phyloP scores from a whole-genome alignment of 2,797 vertebrate genomes.

The Peromyscus nudipes region DNA sequence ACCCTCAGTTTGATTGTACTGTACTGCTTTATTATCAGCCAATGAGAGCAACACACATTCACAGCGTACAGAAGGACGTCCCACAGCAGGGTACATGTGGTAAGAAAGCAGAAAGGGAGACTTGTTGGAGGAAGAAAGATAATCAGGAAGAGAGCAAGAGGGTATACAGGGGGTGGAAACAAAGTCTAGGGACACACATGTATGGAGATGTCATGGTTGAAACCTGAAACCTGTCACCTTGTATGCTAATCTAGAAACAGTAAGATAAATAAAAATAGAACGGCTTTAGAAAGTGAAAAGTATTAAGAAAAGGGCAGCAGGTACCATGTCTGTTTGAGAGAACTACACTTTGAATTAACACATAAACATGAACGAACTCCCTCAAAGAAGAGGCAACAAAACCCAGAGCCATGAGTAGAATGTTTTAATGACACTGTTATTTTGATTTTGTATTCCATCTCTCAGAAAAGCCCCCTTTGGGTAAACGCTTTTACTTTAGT shows the following conservation, averaged over 20 bases:
- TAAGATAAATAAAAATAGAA: not conserved
- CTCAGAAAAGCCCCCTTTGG: not conserved
- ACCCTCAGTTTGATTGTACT: no score
- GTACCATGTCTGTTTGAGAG: not conserved
- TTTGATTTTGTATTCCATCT: constrained; percentile 18
- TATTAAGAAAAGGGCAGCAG: not conserved
- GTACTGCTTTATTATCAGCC: no score
- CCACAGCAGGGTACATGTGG: not conserved
- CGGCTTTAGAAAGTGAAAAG: not conserved
- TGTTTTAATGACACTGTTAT: constrained; percentile 10
- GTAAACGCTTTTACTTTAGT: not conserved
- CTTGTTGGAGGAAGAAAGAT: not conserved
- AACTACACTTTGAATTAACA: not conserved
- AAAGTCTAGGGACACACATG: not conserved
- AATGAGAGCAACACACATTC: no score
- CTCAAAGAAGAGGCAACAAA: constrained; percentile 17
- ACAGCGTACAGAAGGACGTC: no score
- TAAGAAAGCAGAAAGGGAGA: not conserved
- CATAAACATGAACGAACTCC: not conserved
- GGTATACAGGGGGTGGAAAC: not conserved
- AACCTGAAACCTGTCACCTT: not conserved
- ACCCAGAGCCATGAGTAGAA: not conserved
- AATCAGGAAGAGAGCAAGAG: not conserved
- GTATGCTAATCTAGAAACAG: not conserved
- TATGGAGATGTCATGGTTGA: no score